Evolutionary conservation across 2,113 vertebrate species (phyloP).

Genomic region (Probosciger aterrimus): DNA sequence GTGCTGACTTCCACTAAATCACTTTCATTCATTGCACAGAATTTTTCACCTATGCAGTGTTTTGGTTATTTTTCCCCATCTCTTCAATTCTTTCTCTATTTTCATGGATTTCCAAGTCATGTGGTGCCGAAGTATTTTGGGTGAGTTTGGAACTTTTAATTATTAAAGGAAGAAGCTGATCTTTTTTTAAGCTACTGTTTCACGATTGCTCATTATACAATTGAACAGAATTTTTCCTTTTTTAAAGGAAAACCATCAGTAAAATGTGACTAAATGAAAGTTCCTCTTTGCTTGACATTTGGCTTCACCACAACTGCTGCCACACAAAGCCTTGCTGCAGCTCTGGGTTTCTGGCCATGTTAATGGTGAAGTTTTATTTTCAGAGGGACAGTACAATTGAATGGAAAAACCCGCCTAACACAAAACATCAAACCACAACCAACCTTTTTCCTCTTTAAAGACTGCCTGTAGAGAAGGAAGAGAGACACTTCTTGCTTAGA

Average conservation of each 20-base stretch:
- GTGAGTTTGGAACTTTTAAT: neutral
- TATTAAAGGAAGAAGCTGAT: neutral
- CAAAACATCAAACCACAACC: neutral
- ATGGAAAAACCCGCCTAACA: neutral
- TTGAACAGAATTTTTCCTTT: accelerated
- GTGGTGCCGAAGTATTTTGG: neutral
- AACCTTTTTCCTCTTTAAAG: neutral
- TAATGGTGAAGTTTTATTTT: neutral
- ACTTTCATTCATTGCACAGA: neutral
- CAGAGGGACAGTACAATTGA: neutral
- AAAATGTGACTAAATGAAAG: neutral
- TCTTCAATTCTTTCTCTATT: neutral
- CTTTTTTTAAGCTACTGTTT: neutral
- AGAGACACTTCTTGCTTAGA: neutral
- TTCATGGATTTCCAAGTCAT: neutral
- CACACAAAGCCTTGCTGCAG: neutral
- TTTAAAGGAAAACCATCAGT: neutral
- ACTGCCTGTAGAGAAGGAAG: neutral
- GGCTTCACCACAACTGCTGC: neutral
- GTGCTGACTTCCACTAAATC: neutral
- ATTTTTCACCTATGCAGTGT: neutral
- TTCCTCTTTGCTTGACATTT: neutral
- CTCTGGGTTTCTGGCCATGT: neutral
- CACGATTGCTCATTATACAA: neutral
- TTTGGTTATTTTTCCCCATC: neutral